Conservation (phyloP, 2,797 vertebrate genomes). For the Brachyrhaphis roseni region DNA sequence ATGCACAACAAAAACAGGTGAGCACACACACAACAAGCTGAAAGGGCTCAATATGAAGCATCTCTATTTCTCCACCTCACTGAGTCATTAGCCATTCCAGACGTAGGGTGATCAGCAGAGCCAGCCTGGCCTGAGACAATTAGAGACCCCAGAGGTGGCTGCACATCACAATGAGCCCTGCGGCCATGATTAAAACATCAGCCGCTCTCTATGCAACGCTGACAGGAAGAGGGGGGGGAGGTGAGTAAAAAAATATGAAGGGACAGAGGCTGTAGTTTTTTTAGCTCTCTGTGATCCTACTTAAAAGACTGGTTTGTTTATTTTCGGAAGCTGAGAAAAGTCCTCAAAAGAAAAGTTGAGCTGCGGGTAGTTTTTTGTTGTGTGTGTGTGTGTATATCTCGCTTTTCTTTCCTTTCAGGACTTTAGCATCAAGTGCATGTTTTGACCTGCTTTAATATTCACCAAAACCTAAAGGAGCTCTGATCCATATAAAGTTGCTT, state of each 20-base stretch:
- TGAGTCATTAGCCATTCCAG: slow-evolving; percentile 80
- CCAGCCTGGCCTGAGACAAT: slow-evolving; percentile 78
- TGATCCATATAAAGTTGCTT: slow-evolving; percentile 20
- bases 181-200: slow-evolving; percentile 82
- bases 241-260: slow-evolving; percentile 57
- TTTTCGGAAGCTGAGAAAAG: slow-evolving; percentile 43
- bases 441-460: slow-evolving; percentile 6
- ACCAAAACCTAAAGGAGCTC: slow-evolving; percentile 4
- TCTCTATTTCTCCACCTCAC: slow-evolving; percentile 57
- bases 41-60: slow-evolving; percentile 45
- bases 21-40: slow-evolving; percentile 44
- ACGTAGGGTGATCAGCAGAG: slow-evolving; percentile 77
- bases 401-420: neutral
- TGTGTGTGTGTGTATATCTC: neutral
- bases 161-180: slow-evolving; percentile 79
- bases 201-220: slow-evolving; percentile 67
- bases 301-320: slow-evolving; percentile 58
- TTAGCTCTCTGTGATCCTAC: slow-evolving; percentile 56
- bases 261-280: slow-evolving; percentile 57
- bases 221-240: slow-evolving; percentile 32
- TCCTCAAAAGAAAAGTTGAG: slow-evolving; percentile 17
- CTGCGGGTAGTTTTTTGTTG: slow-evolving; percentile 12
- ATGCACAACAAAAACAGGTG: neutral
- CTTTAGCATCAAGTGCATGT: neutral
- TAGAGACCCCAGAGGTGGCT: slow-evolving; percentile 78